phyloP scores from a whole-genome alignment of 2,113 vertebrate genomes.

The Ageneiosus marmoratus region DNA sequence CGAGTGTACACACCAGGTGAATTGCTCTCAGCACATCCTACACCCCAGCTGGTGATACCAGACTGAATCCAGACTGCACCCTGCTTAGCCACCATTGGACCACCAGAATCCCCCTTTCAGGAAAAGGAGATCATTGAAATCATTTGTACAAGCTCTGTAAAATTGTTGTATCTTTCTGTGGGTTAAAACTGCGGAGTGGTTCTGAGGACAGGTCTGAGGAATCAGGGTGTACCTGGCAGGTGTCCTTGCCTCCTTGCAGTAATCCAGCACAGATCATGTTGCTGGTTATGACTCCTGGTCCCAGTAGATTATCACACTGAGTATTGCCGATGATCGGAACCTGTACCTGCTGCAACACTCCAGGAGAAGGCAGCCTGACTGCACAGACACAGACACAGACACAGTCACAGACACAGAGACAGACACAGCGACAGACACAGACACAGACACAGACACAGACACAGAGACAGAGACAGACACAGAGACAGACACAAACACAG shows the following conservation, averaged over 20 bases:
- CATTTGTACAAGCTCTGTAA: background rate
- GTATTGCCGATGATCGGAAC: background rate
- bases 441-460: too few species aligned
- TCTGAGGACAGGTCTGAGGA: background rate
- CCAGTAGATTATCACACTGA: background rate
- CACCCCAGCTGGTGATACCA: constrained; percentile 41
- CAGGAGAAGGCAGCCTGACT: constrained; percentile 31
- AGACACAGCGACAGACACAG: constrained; percentile 45
- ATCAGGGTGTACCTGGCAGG: constrained; percentile 35
- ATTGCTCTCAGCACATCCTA: constrained; percentile 28
- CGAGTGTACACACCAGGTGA: constrained; percentile 39
- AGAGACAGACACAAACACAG: too few species aligned
- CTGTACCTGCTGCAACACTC: constrained; percentile 20
- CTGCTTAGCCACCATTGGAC: constrained; percentile 39
- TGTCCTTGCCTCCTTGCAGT: constrained; percentile 24
- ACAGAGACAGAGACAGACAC: too few species aligned
- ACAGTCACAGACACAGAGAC: constrained; percentile 58
- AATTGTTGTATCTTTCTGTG: background rate
- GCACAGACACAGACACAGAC: background rate
- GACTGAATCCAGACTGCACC: constrained; percentile 36
- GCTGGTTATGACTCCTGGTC: constrained; percentile 8
- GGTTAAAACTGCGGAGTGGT: too few species aligned
- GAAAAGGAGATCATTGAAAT: background rate
- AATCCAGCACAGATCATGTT: constrained; percentile 46
- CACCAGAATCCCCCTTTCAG: constrained; percentile 43